Base-by-base conservation (phyloP, 2,888 invertebrate genomes). In the Macrophya annulata region DNA sequence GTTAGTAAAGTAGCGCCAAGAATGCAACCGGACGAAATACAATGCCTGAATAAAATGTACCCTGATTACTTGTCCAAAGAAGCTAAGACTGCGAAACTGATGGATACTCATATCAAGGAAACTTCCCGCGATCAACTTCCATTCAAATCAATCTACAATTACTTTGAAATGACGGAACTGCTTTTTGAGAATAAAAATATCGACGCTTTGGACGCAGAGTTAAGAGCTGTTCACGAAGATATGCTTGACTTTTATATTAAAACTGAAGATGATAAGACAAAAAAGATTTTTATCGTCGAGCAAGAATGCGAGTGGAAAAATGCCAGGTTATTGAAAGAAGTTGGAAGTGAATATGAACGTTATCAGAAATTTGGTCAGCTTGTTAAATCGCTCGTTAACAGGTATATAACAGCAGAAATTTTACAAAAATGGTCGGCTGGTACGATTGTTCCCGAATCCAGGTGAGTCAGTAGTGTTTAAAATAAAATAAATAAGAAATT, bases 231-330 rank as follows among this genome's bases (percentile, higher is more conserved):
- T 17, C 48, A 83, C 68, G 83, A 83, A 12, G 83, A 83, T n/a
- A 45, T 83, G 51, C 21, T 48, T 12, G 83, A 83, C 0, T 48
- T 83, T 17, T 83, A 83, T 10, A 83, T 83, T 15, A 83, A 71
- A 48, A 71, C 48, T 17, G 83, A 83, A 43, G 68, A 68, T 31
- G 83, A 83, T 15, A 83, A 83, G 31, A 37, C 17, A 8, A 83
- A 48, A 48, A 83, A 68, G 51, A 31, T 45, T 17, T 83, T 83
- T 43, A 71, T 83, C 6, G n/a, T 83, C 68, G 83, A 83, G 21
- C 65, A 83, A 43, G 83, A 83, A 48, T 83, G 83, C 71, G 45
- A 68, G 48, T 83, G 65, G 68, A 65, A 68, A 48, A 83, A 83
- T 48, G 65, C 83, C n/a, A 65, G 68, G 37, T 15, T 68, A 6